These are phyloP conservation scores for Camptogramma bilineatum DNA, from an alignment of 2,888 invertebrate species.

Conservation along the genomic window DNA sequence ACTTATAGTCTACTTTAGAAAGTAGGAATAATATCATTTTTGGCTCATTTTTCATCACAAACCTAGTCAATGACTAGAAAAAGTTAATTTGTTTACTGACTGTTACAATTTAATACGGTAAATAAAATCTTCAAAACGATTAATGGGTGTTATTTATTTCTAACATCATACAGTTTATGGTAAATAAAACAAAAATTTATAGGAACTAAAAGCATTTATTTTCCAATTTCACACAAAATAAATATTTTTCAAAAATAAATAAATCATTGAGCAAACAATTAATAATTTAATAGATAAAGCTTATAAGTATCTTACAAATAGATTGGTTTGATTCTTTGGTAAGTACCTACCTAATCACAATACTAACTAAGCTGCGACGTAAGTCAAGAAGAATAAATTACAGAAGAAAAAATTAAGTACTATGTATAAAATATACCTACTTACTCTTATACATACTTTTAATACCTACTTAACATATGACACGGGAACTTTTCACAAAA, in stretches of 20 bases:
- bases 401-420: not conserved
- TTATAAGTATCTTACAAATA: not conserved
- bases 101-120: constrained; percentile 33
- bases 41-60: constrained; percentile 18
- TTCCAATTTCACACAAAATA: constrained; percentile 69
- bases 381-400: no score
- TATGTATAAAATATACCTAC: no score
- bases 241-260: constrained; percentile 22
- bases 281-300: no score
- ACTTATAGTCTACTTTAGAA: not conserved
- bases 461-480: no score
- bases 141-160: not conserved
- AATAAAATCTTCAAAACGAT: constrained; percentile 37
- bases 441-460: no score
- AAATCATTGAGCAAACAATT: constrained; percentile 36
- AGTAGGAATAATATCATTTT: not conserved
- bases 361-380: not conserved
- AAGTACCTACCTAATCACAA: not conserved
- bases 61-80: constrained; percentile 54
- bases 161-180: no score
- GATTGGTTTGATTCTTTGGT: not conserved
- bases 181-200: constrained; percentile 4
- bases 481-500: no score
- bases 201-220: constrained; percentile 57
- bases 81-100: constrained; percentile 42